Percentiles rank a stretch among this genome's conserved stretches.
phyloP scores from a whole-genome alignment of 2,113 vertebrate species.

The Grantiella picta region DNA sequence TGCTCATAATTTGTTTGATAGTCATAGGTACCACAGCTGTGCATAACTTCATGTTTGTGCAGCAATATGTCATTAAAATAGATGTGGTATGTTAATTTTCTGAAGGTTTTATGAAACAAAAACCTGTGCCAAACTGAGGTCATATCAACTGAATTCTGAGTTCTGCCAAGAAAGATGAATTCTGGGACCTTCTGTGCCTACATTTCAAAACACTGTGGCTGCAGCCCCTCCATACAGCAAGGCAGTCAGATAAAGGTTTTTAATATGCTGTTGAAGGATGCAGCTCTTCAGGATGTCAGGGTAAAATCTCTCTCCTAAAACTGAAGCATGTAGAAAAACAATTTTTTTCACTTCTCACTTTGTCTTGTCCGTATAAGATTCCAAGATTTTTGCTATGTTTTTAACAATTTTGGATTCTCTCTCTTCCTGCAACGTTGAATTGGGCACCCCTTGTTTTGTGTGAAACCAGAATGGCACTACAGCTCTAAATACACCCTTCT shows the following conservation, averaged over 20 bases:
- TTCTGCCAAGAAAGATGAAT: slow-evolving; percentile 27
- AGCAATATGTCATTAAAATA: slow-evolving; percentile 8
- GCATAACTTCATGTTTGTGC: slow-evolving; percentile 22
- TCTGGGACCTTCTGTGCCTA: neutral
- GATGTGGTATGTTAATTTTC: slow-evolving; percentile 7
- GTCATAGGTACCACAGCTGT: slow-evolving; percentile 44
- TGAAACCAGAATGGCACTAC: neutral
- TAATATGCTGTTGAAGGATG: neutral
- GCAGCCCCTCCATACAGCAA: neutral
- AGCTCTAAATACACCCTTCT: neutral
- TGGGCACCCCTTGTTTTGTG: neutral
- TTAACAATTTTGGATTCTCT: neutral
- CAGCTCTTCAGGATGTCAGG: neutral
- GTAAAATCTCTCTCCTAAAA: neutral
- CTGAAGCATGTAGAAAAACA: neutral
- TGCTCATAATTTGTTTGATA: slow-evolving; percentile 15
- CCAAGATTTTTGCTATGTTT: neutral
- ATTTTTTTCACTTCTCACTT: neutral
- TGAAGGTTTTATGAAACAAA: slow-evolving; percentile 15
- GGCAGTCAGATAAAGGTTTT: neutral
- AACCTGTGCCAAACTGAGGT: slow-evolving; percentile 35
- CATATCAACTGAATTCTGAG: neutral
- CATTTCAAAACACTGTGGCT: neutral
- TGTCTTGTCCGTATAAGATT: neutral
- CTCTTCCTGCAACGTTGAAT: neutral